Evolutionary conservation across 2,888 invertebrate genomes (phyloP).

Genomic region (Drosophila longiperda): DNA sequence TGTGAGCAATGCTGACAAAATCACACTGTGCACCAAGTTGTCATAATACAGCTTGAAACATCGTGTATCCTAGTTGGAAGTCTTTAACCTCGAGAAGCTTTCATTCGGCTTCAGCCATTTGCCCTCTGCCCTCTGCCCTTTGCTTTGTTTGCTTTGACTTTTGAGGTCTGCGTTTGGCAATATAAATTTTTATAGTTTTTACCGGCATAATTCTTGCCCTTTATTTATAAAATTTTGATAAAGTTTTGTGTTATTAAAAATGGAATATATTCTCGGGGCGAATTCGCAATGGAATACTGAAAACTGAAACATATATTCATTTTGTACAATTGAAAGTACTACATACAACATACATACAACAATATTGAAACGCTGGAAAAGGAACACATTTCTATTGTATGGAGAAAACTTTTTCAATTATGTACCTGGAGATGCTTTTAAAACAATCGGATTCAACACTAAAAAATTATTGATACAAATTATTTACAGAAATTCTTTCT

Average conservation of each 20-base stretch:
- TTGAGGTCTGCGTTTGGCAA: conserved; percentile 54
- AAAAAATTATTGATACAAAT: neutral
- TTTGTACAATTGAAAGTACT: conserved; percentile 11
- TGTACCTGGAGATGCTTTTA: neutral
- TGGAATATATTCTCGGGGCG: conserved; percentile 70
- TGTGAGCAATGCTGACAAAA: conserved; percentile 17
- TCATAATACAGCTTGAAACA: conserved; percentile 13
- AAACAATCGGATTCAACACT: neutral
- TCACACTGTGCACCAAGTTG: conserved; percentile 16
- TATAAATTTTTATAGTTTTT: conserved; percentile 26
- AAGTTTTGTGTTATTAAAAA: conserved; percentile 75
- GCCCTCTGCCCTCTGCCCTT: conserved; percentile 16
- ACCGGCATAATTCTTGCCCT: conserved; percentile 36
- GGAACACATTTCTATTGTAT: neutral
- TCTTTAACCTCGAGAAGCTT: conserved; percentile 24
- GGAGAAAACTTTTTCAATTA: neutral
- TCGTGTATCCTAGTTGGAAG: conserved; percentile 16
- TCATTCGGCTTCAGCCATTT: conserved; percentile 8
- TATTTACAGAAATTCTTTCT: neutral
- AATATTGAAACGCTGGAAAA: neutral
- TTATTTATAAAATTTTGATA: conserved; percentile 73
- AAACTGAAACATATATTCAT: conserved; percentile 53
- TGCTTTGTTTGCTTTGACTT: conserved; percentile 70
- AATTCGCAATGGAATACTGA: conserved; percentile 73
- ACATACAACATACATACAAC: no score